phyloP scores from a whole-genome alignment of 2,797 vertebrate species.

The Helicolenus hilgendorfi region DNA sequence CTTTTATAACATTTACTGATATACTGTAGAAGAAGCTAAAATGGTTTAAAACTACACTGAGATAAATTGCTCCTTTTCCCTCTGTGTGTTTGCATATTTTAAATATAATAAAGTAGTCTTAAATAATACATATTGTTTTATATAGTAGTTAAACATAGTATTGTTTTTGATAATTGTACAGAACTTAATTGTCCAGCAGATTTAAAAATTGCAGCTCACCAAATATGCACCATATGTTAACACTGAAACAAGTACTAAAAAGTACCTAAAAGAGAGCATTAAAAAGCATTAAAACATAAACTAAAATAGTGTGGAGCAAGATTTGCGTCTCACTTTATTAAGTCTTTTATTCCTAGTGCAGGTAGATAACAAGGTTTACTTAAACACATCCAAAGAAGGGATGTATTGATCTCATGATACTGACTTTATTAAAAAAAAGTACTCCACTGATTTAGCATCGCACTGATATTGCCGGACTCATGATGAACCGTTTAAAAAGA shows the following conservation, averaged over 20 bases:
- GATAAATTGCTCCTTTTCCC: background rate
- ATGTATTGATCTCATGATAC: background rate
- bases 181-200: background rate
- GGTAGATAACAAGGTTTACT: background rate
- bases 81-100: no score
- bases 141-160: no score
- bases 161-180: background rate
- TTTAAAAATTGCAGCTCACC: background rate
- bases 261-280: background rate
- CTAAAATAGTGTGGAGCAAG: background rate
- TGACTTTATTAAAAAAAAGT: background rate
- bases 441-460: background rate
- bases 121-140: no score
- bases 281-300: background rate
- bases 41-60: background rate
- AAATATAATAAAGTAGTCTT: no score
- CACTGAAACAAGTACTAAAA: no score
- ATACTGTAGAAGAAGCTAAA: background rate
- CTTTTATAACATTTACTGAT: background rate
- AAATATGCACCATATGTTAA: no score
- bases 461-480: background rate
- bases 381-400: background rate
- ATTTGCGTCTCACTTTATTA: background rate
- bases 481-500: background rate
- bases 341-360: accelerated